Evolutionary conservation across 1,140 invertebrate species (phyloP), one percentile per base, ranked within the genome.

Genomic region (Ceratitis capitata): DNA sequence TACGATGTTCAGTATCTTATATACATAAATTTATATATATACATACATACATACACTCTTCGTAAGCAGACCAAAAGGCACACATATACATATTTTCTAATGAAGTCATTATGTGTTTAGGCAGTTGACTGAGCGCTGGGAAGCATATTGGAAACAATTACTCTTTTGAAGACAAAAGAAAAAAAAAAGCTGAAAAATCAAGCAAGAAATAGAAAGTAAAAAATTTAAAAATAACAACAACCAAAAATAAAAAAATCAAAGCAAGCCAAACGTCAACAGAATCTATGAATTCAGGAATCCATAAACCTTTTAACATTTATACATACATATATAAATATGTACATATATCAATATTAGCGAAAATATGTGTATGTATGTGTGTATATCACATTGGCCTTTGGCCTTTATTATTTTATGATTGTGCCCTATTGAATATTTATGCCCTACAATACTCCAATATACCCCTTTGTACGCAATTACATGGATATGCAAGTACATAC

Each of bases 51-150:
- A 12, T n/a, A n/a, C 35, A 69, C 35, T 69, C 39, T 42, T n/a
- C 16, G 29, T 78, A 26, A 45, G 10, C 39, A 29, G 14, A 2
- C 0, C 39, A 74, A 78, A 78, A 42, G 26, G 32, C 39, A n/a
- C n/a, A n/a, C n/a, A n/a, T n/a, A n/a, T n/a, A n/a, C n/a, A 26
- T 45, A 78, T 45, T 74, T 74, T 74, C 45, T 74, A 78, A 78
- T 78, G 5, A 78, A 42, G 69, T 47, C 69, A 78, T 78, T 78
- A 78, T 23, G 39, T 4, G 19, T 58, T 39, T 23, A 10, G 69
- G 39, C n/a, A 23, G 7, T 45, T 47, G 39, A 26, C n/a, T 42
- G 39, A 26, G 42, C 9, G 39, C 69, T 9, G n/a, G 19, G 69
- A 9, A 45, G n/a, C 39, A 32, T 26, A 78, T 47, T 45, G 6